Base-by-base conservation (phyloP, 1,140 invertebrate genomes). In the Tribolium castaneum region DNA sequence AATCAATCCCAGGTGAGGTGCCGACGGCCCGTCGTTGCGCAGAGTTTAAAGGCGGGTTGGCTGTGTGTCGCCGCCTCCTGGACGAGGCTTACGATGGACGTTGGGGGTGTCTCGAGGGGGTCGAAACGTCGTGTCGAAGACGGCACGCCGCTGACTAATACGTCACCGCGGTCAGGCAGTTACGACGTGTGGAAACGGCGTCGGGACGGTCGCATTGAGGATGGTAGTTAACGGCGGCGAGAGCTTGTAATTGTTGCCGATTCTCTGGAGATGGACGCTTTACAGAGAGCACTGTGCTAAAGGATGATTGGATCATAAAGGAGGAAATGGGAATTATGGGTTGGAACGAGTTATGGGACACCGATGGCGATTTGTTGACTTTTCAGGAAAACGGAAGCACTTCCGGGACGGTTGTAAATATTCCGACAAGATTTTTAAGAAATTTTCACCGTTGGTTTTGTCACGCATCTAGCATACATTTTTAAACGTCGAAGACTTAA, bases 1-100 rank as follows among this genome's bases (percentile, higher is more conserved):
- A 80, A 80, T 80, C 78, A 80, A 80, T 80, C 75, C 78, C 75
- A 77, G 76, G 76, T 77, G 76, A 76, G 78, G 66, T 70, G 75
- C 71, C 52, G 62, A 59, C 52, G 70, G 51, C 30, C 51, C 12
- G 74, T 59, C 59, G 75, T 70, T 79, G 78, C 75, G 78, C 77
- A 70, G 50, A 16, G 51, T 78, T 56, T 70, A 35, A 72, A 72
- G 70, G 70, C 50, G 71, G 7, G 25, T 35, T 16, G 45, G 34
- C 30, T 19, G 22, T 35, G 3, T 14, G 51, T 56, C 72, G 49
- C 75, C 75, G 75, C 75, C 75, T 70, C 75, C 75, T 16, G n/a
- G 12, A 76, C 59, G 50, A 76, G 75, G 75, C 59, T 76, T 76
- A 76, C 45, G 52, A 12, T 22, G 59, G 25, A 35, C 30, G 13